A percentile compares a stretch with the other conserved stretches of the same genome.
phyloP scores from a whole-genome alignment of 2,888 invertebrate genomes.

The Tuta absoluta region DNA sequence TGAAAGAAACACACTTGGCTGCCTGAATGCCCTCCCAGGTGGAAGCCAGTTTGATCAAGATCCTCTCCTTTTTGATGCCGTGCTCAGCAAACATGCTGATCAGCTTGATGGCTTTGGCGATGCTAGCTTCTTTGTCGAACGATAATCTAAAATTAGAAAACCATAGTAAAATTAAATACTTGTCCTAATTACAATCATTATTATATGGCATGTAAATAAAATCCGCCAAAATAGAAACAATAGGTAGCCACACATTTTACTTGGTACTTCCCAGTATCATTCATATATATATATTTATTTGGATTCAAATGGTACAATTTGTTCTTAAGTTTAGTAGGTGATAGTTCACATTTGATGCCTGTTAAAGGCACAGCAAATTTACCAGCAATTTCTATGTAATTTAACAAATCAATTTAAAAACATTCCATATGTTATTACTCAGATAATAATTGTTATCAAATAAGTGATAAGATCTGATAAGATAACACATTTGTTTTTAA shows the following conservation, averaged over 20 bases:
- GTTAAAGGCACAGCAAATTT: too few species aligned
- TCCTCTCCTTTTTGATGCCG: conserved; percentile 94
- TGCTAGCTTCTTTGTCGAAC: conserved; percentile 95
- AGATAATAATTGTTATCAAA: neutral
- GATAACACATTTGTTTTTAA: neutral
- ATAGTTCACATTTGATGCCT: too few species aligned
- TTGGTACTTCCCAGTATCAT: too few species aligned
- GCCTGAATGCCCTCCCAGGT: conserved; percentile 99
- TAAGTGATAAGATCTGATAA: neutral
- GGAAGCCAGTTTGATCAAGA: conserved; percentile 98
- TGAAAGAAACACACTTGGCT: conserved; percentile 85
- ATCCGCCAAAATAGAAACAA: too few species aligned
- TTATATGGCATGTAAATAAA: too few species aligned
- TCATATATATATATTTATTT: too few species aligned
- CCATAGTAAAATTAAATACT: neutral
- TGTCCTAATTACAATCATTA: too few species aligned
- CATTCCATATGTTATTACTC: neutral
- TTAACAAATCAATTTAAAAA: too few species aligned
- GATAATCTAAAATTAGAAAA: conserved; percentile 87
- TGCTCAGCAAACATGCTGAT: conserved; percentile 94
- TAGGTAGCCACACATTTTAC: too few species aligned
- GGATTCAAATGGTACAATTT: too few species aligned
- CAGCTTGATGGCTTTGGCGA: conserved; percentile 93
- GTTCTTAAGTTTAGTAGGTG: too few species aligned
- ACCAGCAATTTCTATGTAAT: too few species aligned